phyloP scores from a whole-genome alignment of 2,797 vertebrate genomes.

The Esox masquinongy region DNA sequence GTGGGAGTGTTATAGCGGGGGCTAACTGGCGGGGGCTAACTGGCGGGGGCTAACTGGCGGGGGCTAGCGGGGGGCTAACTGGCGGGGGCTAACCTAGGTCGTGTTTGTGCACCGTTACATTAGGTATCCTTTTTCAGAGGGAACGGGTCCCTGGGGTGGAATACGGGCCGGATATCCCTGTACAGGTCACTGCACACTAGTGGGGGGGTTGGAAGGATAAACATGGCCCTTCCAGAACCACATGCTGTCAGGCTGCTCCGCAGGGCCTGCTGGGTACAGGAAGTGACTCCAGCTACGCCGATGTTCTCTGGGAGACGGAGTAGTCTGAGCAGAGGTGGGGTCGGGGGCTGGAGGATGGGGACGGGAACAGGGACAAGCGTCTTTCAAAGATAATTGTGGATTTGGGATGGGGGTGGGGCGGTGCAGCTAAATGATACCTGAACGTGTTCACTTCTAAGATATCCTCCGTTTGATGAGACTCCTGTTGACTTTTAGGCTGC shows the following conservation, averaged over 20 bases:
- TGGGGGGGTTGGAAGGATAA: constrained; percentile 85
- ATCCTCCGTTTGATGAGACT: constrained; percentile 30
- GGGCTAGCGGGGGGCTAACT: constrained; percentile 68
- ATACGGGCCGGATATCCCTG: constrained; percentile 96
- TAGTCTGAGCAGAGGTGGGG: constrained; percentile 53
- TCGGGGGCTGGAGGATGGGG: constrained; percentile 13
- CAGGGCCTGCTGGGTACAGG: constrained; percentile 80
- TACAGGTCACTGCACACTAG: constrained; percentile 90
- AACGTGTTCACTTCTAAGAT: constrained; percentile 31
- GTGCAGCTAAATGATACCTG: constrained; percentile 23
- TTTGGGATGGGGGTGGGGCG: constrained; percentile 29
- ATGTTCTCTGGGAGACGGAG: constrained; percentile 72
- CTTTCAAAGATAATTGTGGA: constrained; percentile 24
- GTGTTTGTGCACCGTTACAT: constrained; percentile 96
- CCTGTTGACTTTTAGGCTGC: constrained; percentile 14
- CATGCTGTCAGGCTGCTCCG: constrained; percentile 85
- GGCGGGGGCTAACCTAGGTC: constrained; percentile 65
- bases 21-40: not conserved
- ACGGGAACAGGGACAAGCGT: constrained; percentile 37
- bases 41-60: constrained; percentile 45
- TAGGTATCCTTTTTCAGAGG: constrained; percentile 98
- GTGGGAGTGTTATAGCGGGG: not conserved
- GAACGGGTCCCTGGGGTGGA: constrained; percentile 94
- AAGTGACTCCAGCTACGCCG: constrained; percentile 76
- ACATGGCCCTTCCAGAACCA: constrained; percentile 88